Evolutionary conservation across 1,140 invertebrate species (phyloP), one percentile per base, ranked within the genome.

Genomic region (Octopus bimaculoides): DNA sequence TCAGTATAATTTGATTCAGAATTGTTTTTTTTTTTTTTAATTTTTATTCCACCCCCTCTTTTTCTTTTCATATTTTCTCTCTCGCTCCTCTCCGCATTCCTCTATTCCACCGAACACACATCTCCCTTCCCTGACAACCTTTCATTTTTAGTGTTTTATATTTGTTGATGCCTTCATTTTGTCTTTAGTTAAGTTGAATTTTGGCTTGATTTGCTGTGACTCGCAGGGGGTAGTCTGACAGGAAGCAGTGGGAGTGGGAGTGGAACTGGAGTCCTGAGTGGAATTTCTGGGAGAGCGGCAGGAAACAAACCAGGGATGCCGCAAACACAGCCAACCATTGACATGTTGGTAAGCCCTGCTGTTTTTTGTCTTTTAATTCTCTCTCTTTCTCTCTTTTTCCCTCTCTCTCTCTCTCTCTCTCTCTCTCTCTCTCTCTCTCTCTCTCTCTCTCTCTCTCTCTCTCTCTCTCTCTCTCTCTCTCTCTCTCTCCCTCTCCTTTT

Each of bases 281-380:
- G n/a, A 20, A 53, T 52, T 12, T 74, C 66, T 17, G 61, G 41
- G 8, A 56, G 55, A 26, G 41, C 17, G 52, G 52, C 53, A 55
- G 26, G 73, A 17, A 73, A 61, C n/a, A 61, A 80, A n/a, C 78
- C 78, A 14, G 77, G 75, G 53, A 75, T 86, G 20, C 85, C 84
- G 71, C 81, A 88, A 12, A 85, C 86, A 56, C 89, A 89, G 80
- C 86, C 88, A 54, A 90, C 86, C 78, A 89, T 91, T 75, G 89
- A 89, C 41, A 86, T 90, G 76, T 83, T 91, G 88, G 89, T 90
- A 84, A 81, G 85, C 80, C 74, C 17, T 53, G 56, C 52, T 17
- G 26, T 17, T 71, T 76, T 7, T 77, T 77, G 10, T 54, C 41
- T 77, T 14, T 17, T 52, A 52, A 77, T 12, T 10, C n/a, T 77